phyloP scores from a whole-genome alignment of 53 echinoderm and acorn worm species.

The Mesocentrotus franciscanus region DNA sequence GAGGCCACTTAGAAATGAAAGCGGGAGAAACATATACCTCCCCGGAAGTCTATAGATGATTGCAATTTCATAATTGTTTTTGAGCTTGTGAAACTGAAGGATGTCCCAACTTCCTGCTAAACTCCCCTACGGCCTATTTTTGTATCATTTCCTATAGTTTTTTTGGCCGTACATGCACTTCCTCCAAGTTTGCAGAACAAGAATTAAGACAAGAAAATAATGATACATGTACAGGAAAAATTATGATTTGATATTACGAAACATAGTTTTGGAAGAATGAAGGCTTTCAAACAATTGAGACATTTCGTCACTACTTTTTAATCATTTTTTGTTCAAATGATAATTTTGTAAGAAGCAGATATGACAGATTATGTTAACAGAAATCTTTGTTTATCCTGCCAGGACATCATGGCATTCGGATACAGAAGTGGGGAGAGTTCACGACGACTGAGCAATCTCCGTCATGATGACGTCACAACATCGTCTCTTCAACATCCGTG shows the following conservation, averaged over 20 bases:
- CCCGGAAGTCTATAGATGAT: background rate
- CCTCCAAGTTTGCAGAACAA: background rate
- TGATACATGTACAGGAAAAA: background rate
- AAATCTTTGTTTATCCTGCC: background rate
- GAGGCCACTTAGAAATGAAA: background rate
- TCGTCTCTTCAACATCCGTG: background rate
- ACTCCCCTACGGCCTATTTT: background rate
- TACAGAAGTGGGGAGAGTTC: background rate
- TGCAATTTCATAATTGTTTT: background rate
- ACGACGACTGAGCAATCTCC: background rate
- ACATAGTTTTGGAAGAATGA: background rate
- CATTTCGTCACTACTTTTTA: too few relatives aligned
- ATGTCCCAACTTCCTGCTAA: background rate
- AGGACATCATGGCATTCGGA: background rate
- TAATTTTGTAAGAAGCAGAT: background rate
- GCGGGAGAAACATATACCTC: background rate
- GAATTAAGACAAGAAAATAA: background rate
- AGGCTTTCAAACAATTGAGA: background rate
- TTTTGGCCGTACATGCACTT: background rate
- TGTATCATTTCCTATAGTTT: background rate
- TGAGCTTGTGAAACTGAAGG: background rate
- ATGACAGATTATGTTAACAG: background rate
- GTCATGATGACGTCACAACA: conserved; percentile 14
- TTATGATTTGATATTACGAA: background rate
- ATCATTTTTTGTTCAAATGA: too few relatives aligned